phyloP scores from a whole-genome alignment of 2,113 vertebrate genomes.

The cat (Felis catus) region DNA sequence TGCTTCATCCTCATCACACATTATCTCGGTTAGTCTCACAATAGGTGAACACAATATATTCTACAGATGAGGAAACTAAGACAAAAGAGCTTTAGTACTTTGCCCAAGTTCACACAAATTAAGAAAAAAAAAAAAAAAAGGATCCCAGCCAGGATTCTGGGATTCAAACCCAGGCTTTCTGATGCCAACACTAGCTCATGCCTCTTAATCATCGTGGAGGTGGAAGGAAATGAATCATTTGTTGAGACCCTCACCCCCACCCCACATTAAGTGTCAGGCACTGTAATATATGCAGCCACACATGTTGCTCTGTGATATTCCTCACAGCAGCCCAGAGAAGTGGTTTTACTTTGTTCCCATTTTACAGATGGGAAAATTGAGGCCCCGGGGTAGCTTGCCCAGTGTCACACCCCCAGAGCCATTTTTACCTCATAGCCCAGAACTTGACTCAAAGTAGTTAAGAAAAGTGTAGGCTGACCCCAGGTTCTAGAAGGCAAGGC shows the following conservation, averaged over 20 bases:
- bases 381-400: background rate
- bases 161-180: background rate
- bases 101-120: background rate
- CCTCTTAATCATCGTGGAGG: background rate
- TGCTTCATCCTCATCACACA: background rate
- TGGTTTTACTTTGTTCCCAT: background rate
- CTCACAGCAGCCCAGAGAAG: background rate
- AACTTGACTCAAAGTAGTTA: background rate
- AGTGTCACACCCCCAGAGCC: background rate
- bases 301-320: background rate
- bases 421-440: background rate
- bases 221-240: background rate
- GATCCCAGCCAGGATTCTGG: background rate
- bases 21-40: background rate
- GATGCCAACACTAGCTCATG: background rate
- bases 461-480: background rate
- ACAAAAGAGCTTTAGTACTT: background rate
- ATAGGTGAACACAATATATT: background rate
- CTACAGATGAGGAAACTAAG: slow-evolving; percentile 18
- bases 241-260: background rate
- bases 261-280: background rate
- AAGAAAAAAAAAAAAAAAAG: background rate
- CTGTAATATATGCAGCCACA: background rate
- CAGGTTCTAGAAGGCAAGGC: background rate
- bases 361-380: background rate